These are phyloP conservation scores for Chinchilla lanigera DNA, from an alignment of 2,113 vertebrate genomes.

Conservation along the genomic window DNA sequence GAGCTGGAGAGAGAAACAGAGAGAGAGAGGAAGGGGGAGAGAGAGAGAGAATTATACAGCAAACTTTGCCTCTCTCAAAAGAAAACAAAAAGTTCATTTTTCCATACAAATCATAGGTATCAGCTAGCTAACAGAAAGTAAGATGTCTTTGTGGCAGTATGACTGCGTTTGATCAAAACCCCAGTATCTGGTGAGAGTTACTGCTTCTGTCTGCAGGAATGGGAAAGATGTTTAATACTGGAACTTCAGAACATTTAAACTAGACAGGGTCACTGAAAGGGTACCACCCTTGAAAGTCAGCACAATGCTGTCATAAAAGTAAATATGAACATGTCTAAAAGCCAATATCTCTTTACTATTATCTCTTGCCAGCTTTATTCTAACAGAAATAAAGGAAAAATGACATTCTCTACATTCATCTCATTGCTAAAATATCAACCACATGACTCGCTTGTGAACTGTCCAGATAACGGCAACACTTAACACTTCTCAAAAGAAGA, in stretches of 20 bases:
- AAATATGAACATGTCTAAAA: constrained; percentile 53
- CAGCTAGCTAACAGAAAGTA: constrained; percentile 51
- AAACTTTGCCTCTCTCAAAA: constrained; percentile 31
- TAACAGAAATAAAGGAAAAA: constrained; percentile 67
- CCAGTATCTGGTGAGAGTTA: background rate
- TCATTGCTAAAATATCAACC: constrained; percentile 70
- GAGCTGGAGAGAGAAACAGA: background rate
- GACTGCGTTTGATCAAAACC: constrained; percentile 48
- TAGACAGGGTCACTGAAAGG: constrained; percentile 56
- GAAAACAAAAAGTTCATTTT: background rate
- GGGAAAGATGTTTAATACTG: background rate
- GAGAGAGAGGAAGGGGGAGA: background rate
- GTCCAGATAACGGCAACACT: constrained; percentile 53
- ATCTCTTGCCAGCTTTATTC: constrained; percentile 70
- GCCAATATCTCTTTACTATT: constrained; percentile 56
- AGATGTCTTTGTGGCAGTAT: background rate
- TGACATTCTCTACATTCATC: constrained; percentile 66
- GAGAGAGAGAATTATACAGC: background rate
- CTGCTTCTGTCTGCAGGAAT: constrained; percentile 27
- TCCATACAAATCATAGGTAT: constrained; percentile 38
- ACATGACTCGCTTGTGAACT: constrained; percentile 54
- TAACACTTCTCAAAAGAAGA: constrained; percentile 57
- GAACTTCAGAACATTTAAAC: constrained; percentile 63
- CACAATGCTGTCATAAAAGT: constrained; percentile 58
- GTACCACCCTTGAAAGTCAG: constrained; percentile 42